A percentile compares a stretch with the other conserved stretches of the same genome.
These are phyloP conservation scores for Acrocephalus scirpaceus DNA, from an alignment of 2,797 vertebrate genomes.

Conservation along the genomic window DNA sequence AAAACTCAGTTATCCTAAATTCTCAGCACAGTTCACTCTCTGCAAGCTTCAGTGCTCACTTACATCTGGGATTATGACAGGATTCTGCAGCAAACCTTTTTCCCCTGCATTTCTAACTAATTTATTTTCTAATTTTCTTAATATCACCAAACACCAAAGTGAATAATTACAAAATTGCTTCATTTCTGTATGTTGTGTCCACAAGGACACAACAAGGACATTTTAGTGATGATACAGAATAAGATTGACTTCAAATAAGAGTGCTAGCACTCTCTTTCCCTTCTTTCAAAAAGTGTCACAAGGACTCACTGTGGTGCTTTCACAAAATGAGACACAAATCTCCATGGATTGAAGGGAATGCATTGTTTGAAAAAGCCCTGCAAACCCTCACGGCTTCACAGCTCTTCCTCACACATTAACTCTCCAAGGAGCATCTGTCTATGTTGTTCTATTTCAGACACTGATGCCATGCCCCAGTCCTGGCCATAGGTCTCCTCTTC, in stretches of 20 bases:
- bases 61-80: background rate
- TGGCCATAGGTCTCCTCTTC: background rate
- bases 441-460: background rate
- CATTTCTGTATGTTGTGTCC: background rate
- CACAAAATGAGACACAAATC: background rate
- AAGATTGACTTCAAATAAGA: background rate
- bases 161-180: background rate
- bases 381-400: background rate
- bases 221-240: background rate
- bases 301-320: background rate
- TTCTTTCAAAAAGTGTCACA: background rate
- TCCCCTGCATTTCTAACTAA: conserved; percentile 4
- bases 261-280: background rate
- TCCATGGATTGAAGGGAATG: background rate
- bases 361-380: background rate
- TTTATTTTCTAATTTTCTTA: conserved; percentile 58
- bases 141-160: background rate
- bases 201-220: background rate
- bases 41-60: conserved; percentile 10
- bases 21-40: background rate
- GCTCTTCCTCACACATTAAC: background rate
- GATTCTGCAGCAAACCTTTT: background rate
- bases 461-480: background rate
- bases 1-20: conserved; percentile 10
- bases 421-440: background rate